Percentiles rank a stretch among this genome's conserved stretches.
Evolutionary conservation across 1,140 invertebrate genomes (phyloP).

Genomic region (Teleopsis dalmanni): DNA sequence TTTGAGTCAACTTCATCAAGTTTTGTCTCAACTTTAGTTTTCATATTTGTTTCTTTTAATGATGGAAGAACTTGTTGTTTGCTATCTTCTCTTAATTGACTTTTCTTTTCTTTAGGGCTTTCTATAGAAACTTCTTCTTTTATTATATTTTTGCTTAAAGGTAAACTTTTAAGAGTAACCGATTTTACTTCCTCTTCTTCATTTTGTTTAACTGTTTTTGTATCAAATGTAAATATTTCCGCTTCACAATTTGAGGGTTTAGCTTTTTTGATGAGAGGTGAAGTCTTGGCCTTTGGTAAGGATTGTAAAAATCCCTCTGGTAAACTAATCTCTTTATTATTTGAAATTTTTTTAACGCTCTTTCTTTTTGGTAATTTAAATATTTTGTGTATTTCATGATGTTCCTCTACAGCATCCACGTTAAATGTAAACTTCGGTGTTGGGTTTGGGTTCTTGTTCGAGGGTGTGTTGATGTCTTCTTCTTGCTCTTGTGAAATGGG

Average conservation of each 20-base stretch:
- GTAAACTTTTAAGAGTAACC: too few species aligned
- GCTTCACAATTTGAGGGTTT: conserved; percentile 17
- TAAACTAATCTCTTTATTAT: conserved; percentile 12
- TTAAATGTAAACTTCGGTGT: conserved; percentile 34
- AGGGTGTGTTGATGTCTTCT: background rate
- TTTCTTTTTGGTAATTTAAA: conserved; percentile 42
- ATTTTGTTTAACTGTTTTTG: conserved; percentile 15
- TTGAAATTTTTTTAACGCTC: conserved; percentile 9
- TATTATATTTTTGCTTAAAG: too few species aligned
- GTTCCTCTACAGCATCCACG: conserved; percentile 36
- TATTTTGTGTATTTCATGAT: conserved; percentile 34
- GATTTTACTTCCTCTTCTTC: background rate
- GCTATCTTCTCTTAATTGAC: too few species aligned
- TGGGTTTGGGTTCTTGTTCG: background rate
- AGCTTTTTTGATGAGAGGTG: conserved; percentile 1
- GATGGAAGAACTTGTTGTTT: too few species aligned
- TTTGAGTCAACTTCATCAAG: too few species aligned
- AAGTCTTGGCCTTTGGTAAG: conserved; percentile 17
- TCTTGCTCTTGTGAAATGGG: conserved; percentile 28
- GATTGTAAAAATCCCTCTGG: conserved; percentile 35
- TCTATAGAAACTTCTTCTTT: too few species aligned
- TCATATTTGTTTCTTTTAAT: too few species aligned
- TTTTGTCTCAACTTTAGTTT: too few species aligned
- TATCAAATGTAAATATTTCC: conserved; percentile 35
- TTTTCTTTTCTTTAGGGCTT: too few species aligned